These are phyloP conservation scores for Ceyx margarethae DNA, from an alignment of 2,113 vertebrate species.

Conservation along the genomic window DNA sequence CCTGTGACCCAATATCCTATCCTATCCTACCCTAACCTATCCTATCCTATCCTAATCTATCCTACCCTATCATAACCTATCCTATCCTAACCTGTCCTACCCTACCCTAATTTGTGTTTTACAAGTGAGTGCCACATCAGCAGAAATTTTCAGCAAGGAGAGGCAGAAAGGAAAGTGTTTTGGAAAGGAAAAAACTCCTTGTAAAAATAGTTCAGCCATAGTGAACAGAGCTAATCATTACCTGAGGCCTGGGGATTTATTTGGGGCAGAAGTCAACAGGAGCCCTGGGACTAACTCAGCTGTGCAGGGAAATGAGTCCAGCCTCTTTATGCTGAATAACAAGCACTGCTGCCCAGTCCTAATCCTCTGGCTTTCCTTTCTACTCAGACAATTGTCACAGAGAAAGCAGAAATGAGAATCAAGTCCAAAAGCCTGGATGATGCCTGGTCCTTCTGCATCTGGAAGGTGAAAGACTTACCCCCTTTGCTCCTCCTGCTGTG, in stretches of 20 bases:
- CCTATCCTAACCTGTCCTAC: neutral
- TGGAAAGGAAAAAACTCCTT: neutral
- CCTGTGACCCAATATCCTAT: neutral
- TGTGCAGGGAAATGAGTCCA: neutral
- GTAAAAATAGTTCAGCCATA: neutral
- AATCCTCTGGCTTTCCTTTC: neutral
- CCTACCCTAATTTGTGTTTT: neutral
- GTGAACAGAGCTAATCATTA: neutral
- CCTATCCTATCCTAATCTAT: neutral
- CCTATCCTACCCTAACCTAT: neutral
- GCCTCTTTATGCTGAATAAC: neutral
- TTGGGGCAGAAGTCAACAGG: neutral
- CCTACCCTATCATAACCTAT: neutral
- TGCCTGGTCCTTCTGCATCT: neutral
- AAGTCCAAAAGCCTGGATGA: neutral
- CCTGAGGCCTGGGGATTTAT: neutral
- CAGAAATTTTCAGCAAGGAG: neutral
- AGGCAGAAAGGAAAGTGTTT: neutral
- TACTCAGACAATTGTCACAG: neutral
- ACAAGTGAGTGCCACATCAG: neutral
- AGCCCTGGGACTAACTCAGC: neutral
- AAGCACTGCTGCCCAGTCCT: neutral
- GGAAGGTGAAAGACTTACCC: neutral
- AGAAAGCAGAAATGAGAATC: neutral
- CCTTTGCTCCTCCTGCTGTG: neutral